Evolutionary conservation across 2,113 vertebrate species (phyloP).

Genomic region (Silurus asotus): DNA sequence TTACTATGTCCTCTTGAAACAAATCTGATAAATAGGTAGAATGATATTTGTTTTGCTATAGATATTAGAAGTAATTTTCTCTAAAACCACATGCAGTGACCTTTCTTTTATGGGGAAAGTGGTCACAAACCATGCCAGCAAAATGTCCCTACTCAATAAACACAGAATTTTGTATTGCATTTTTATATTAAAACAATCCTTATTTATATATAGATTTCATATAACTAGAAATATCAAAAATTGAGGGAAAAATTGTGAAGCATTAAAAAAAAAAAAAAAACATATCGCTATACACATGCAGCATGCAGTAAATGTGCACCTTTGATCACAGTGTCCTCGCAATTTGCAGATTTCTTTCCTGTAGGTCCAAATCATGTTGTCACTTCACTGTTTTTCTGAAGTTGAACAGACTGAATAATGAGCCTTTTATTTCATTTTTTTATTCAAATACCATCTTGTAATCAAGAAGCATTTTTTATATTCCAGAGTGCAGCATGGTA

Average conservation of each 20-base stretch:
- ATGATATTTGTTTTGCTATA: not conserved
- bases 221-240: no score
- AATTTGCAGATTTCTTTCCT: not conserved
- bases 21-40: not conserved
- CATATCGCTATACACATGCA: not conserved
- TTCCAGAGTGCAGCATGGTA: not conserved
- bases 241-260: no score
- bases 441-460: not conserved
- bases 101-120: not conserved
- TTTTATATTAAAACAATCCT: not conserved
- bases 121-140: not conserved
- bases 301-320: not conserved
- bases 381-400: not conserved
- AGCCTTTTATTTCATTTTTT: not conserved
- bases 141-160: not conserved
- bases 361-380: not conserved
- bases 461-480: not conserved
- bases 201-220: no score
- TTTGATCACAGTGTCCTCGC: not conserved
- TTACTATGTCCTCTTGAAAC: not conserved
- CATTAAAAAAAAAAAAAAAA: no score
- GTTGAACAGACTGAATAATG: not conserved
- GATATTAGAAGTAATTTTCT: not conserved
- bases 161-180: not conserved
- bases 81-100: not conserved